Conservation (phyloP, 2,113 vertebrate genomes). For the Esox niger region DNA sequence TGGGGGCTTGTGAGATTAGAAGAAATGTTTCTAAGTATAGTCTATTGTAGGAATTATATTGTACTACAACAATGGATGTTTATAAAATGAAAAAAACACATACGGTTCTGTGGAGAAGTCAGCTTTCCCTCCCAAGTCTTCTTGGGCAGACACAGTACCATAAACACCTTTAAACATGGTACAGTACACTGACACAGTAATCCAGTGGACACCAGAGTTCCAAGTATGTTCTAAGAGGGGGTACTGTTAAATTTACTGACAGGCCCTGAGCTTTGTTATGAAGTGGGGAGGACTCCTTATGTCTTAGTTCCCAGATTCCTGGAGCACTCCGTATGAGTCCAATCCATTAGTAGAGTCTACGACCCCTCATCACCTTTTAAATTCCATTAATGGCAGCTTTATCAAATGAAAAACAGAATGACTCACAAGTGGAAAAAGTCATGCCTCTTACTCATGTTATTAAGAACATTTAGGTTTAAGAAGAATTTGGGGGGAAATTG, state of each 20-base stretch:
- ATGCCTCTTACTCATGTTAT: not conserved
- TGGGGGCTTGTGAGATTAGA: no score
- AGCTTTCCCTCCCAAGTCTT: not conserved
- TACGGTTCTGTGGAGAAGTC: not conserved
- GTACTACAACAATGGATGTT: no score
- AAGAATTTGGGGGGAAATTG: constrained; percentile 13
- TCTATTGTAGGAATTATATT: no score
- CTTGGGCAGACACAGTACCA: not conserved
- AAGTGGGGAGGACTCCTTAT: not conserved
- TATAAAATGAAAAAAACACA: not conserved
- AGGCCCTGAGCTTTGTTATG: not conserved
- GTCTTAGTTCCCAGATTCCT: not conserved
- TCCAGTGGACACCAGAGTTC: no score
- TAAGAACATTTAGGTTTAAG: constrained; percentile 5
- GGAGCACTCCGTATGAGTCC: not conserved
- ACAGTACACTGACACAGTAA: not conserved
- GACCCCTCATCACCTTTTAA: constrained; percentile 15
- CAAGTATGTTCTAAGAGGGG: no score
- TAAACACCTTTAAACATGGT: not conserved
- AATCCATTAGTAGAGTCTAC: constrained; percentile 10
- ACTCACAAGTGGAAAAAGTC: constrained; percentile 20
- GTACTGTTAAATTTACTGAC: not conserved
- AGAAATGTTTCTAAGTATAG: no score
- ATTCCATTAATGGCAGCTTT: constrained; percentile 20
- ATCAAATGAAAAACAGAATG: constrained; percentile 34